Percentiles rank a stretch among this genome's conserved stretches.
Conservation (phyloP, 2,888 invertebrate genomes). For the Herminia tarsipennalis region DNA sequence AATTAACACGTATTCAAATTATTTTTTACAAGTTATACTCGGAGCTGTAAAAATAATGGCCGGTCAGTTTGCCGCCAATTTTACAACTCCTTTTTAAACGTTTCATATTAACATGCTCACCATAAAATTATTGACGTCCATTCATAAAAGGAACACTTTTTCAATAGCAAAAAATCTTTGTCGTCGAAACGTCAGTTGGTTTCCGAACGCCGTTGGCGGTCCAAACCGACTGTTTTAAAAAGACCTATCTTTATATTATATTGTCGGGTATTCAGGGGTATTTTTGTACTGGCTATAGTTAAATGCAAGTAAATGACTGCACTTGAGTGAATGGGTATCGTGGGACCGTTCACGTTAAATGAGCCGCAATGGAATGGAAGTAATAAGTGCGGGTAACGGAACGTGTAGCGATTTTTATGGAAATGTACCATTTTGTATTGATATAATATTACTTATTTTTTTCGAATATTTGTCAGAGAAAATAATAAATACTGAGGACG, state of each 20-base stretch:
- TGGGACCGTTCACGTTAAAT: slow-evolving; percentile 51
- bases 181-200: slow-evolving; percentile 43
- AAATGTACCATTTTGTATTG: slow-evolving; percentile 10
- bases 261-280: slow-evolving; percentile 3
- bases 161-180: slow-evolving; percentile 29
- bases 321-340: slow-evolving; percentile 50
- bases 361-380: slow-evolving; percentile 47
- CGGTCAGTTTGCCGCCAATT: too few relatives aligned
- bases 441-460: slow-evolving; percentile 12
- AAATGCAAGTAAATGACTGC: slow-evolving; percentile 50
- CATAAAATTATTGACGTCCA: too few relatives aligned
- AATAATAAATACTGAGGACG: too few relatives aligned
- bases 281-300: slow-evolving; percentile 29
- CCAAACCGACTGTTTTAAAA: slow-evolving; percentile 15
- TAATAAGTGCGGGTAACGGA: slow-evolving; percentile 33
- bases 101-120: not conserved
- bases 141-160: slow-evolving; percentile 9
- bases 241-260: slow-evolving; percentile 12
- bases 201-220: slow-evolving; percentile 46
- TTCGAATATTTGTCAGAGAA: too few relatives aligned
- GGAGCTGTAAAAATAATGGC: too few relatives aligned
- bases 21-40: too few relatives aligned
- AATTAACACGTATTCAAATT: too few relatives aligned
- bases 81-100: not conserved
- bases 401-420: slow-evolving; percentile 29